A percentile compares a stretch with the other conserved stretches of the same genome.
phyloP scores from a whole-genome alignment of 2,888 invertebrate genomes.

The Panzeria rudis region DNA sequence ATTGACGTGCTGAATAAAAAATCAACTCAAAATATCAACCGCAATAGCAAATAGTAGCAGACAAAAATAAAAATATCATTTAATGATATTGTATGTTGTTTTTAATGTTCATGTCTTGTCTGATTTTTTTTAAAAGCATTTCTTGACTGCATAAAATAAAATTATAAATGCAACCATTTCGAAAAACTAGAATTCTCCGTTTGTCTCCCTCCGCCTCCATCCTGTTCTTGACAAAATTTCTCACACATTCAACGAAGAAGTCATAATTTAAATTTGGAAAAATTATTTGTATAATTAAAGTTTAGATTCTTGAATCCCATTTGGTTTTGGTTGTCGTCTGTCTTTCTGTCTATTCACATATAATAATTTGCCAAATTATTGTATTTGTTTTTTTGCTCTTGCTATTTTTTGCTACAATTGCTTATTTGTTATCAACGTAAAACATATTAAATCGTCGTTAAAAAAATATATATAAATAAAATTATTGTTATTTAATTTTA shows the following conservation, averaged over 20 bases:
- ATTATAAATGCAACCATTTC: slow-evolving; percentile 21
- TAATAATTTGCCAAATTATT: slow-evolving; percentile 7
- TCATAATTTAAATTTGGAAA: slow-evolving; percentile 30
- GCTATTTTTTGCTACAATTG: slow-evolving; percentile 9
- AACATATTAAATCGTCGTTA: slow-evolving; percentile 12
- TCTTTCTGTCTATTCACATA: background rate
- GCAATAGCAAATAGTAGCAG: background rate
- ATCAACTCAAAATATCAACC: background rate
- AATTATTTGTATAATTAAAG: slow-evolving; percentile 10
- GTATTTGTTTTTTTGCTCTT: background rate
- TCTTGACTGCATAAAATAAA: slow-evolving; percentile 1
- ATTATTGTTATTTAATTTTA: slow-evolving; percentile 27
- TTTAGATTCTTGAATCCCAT: background rate
- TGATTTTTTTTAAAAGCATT: background rate
- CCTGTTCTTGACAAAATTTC: background rate
- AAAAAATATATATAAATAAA: slow-evolving; percentile 23
- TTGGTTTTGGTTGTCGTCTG: background rate
- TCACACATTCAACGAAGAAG: background rate
- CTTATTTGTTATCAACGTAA: background rate
- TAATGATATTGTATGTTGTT: background rate
- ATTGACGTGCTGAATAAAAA: background rate
- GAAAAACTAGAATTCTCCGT: slow-evolving; percentile 5
- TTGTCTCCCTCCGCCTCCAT: background rate
- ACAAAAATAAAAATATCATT: background rate
- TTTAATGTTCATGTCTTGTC: background rate